A percentile compares a stretch with the other conserved stretches of the same genome.
phyloP scores from a whole-genome alignment of 2,888 invertebrate genomes.

The Trissonchulus sp. region DNA sequence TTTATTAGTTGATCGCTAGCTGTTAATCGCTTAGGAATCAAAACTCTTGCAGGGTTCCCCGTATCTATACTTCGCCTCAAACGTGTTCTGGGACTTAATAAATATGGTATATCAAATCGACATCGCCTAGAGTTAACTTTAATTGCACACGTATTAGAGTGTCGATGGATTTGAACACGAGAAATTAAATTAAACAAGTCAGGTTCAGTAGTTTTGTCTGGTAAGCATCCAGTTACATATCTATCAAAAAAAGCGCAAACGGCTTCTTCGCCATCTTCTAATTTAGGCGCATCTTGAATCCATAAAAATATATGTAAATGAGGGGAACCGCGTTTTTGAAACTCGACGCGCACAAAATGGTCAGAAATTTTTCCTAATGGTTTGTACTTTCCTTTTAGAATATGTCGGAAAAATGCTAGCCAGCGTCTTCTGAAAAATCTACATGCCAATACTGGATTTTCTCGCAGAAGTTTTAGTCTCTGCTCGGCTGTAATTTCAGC shows the following conservation, averaged over 20 bases:
- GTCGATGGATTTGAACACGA: slow-evolving; percentile 1
- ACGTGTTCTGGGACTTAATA: not conserved
- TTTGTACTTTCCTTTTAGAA: not conserved
- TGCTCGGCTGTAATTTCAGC: not conserved
- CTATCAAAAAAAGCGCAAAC: slow-evolving; percentile 4
- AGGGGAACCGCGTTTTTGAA: slow-evolving; percentile 17
- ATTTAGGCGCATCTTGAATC: slow-evolving; percentile 8
- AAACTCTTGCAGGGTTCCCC: not conserved
- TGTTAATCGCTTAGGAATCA: not conserved
- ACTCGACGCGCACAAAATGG: not conserved
- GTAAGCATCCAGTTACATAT: not conserved
- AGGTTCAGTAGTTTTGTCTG: slow-evolving; percentile 2
- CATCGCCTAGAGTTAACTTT: slow-evolving; percentile 1
- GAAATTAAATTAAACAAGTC: not conserved
- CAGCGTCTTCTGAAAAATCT: not conserved
- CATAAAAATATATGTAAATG: not conserved
- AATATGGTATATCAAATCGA: slow-evolving; percentile 18
- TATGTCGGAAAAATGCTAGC: not conserved
- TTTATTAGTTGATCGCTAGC: not conserved
- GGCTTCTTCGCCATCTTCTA: not conserved
- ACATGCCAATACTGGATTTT: not conserved
- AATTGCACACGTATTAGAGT: not conserved
- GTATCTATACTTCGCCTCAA: not conserved
- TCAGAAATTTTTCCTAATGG: not conserved
- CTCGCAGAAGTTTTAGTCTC: not conserved